Percentiles rank a stretch among this genome's conserved stretches.
Conservation (phyloP, 2,113 vertebrate species). For the Coptodon bakossiorum region DNA sequence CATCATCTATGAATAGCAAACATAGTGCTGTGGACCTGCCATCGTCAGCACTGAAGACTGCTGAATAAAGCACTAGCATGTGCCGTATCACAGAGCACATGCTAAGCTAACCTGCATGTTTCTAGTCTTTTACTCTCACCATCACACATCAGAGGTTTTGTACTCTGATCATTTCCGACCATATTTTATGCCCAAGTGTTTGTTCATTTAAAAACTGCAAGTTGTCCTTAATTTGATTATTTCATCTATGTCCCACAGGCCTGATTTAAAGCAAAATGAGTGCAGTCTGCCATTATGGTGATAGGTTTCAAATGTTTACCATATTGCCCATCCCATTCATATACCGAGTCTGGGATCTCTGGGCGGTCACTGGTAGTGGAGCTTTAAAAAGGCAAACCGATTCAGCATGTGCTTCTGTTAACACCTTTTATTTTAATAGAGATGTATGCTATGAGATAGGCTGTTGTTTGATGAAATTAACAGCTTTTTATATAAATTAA, state of each 20-base stretch:
- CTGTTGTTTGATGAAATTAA: not conserved
- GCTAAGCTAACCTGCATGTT: not conserved
- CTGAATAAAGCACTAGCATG: not conserved
- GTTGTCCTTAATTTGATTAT: not conserved
- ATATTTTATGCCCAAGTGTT: not conserved
- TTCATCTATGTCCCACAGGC: not conserved
- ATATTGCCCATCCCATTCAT: not conserved
- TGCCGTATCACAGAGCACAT: not conserved
- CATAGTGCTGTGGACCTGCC: not conserved
- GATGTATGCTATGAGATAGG: not conserved
- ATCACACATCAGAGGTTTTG: not conserved
- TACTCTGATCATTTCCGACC: not conserved
- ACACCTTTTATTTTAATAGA: not conserved
- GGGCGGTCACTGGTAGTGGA: not conserved
- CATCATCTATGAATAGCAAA: not conserved
- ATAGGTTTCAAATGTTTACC: not conserved
- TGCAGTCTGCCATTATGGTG: not conserved
- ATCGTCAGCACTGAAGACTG: too few species aligned
- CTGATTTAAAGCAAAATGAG: not conserved
- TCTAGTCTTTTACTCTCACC: not conserved
- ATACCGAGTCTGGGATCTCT: not conserved
- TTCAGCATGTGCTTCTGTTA: not conserved
- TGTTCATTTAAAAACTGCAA: not conserved
- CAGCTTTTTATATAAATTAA: not conserved
- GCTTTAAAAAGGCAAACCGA: not conserved